Evolutionary conservation across 2,888 invertebrate species (phyloP), one percentile per base, ranked within the genome.

Genomic region (Epicampocera succincta): DNA sequence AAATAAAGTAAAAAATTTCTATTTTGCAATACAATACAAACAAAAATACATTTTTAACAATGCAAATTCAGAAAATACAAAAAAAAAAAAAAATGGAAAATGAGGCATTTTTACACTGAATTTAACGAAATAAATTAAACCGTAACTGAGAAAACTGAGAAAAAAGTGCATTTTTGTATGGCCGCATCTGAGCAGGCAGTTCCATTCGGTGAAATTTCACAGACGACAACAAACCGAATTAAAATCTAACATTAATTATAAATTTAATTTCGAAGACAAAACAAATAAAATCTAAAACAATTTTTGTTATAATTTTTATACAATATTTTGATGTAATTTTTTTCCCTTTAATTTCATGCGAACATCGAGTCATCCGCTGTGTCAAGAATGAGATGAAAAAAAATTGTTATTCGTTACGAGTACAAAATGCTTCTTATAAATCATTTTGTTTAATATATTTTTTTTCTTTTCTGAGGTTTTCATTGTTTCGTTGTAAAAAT

Each of bases 61-160:
- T 69, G 68, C 17, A 61, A 63, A 56, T 15, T 15, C 15, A 40
- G 50, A 50, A 17, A 40, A 17, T n/a, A 58, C 4, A n/a, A 38
- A 58, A 71, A 42, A 8, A 65, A 1, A 40, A 15, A 1, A 15
- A 8, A 40, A 58, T 58, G 42, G 48, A 58, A 50, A 38, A n/a
- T n/a, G n/a, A n/a, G n/a, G n/a, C 13, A 50, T 63, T 77, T 82
- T 74, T 50, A 82, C 77, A 83, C 69, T 42, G 71, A 80, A 83
- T 80, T 83, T 80, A 46, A 65, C 52, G 11, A 76, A 58, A 82
- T 77, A 77, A 68, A 77, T 82, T 63, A 82, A 77, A 72, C 52
- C 77, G 76, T 69, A 81, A 69, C 69, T 69, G 11, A 33, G 48
- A 38, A 65, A 50, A 65, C 1, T n/a, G n/a, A n/a, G 54, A 73